Percentiles rank a stretch among this genome's conserved stretches.
phyloP scores from a whole-genome alignment of 2,888 invertebrate genomes.

The Dicycla oo region DNA sequence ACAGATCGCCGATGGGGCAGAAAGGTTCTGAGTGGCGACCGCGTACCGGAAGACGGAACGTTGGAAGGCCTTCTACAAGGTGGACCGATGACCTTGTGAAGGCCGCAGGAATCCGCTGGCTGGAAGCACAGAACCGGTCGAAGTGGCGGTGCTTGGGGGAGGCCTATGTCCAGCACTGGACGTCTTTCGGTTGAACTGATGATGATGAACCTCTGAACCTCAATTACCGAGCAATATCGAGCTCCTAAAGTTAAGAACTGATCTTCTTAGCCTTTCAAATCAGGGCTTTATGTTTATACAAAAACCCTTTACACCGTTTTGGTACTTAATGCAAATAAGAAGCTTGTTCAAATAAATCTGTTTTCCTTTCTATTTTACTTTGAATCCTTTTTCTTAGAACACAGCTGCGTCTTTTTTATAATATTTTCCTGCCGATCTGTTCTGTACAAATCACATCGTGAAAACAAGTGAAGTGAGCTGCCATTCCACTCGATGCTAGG shows the following conservation, averaged over 20 bases:
- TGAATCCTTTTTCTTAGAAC: conserved; percentile 6
- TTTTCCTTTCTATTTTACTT: conserved; percentile 23
- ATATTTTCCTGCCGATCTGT: no score
- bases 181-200: no score
- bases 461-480: neutral
- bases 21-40: no score
- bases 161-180: no score
- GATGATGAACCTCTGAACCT: neutral
- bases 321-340: conserved; percentile 20
- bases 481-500: no score
- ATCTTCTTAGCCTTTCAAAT: conserved; percentile 17
- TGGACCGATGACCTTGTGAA: no score
- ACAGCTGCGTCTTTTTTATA: neutral
- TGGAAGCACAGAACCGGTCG: no score
- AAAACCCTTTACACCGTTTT: conserved; percentile 27
- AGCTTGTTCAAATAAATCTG: conserved; percentile 28
- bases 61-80: no score
- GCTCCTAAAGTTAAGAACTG: conserved; percentile 17
- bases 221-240: conserved; percentile 14
- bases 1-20: no score
- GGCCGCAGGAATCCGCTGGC: no score
- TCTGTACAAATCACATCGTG: neutral
- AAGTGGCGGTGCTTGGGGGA: no score
- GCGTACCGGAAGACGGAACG: no score
- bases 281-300: conserved; percentile 6